Evolutionary conservation across 2,888 invertebrate genomes (phyloP), one percentile per base, ranked within the genome.

Genomic region (Diadegma fenestrale): DNA sequence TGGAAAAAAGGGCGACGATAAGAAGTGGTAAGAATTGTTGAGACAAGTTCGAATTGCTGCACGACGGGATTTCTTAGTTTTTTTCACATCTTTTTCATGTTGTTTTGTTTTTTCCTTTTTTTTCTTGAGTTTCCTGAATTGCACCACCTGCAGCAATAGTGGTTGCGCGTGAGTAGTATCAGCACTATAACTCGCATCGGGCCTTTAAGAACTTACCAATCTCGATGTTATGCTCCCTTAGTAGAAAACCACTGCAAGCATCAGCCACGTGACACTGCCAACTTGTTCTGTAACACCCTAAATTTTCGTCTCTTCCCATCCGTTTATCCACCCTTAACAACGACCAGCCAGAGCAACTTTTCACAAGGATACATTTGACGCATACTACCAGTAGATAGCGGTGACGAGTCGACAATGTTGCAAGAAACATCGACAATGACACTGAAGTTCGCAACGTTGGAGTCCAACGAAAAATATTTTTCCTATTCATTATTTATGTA

Each of bases 301-400:
- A n/a, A 64, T 64, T 80, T 79, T 61, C 48, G 48, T 71, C 61
- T 64, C 54, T n/a, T 19, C 37, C 80, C 64, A 64, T 12, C 79
- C 48, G 71, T 63, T 79, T 45, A 71, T 37, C 64, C 26, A 26
- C n/a, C 17, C 17, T 61, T 45, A 69, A 17, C 45, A 30, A 22
- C 5, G 26, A 7, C 37, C 26, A 76, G 61, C 48, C 17, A 78
- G 84, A 87, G 81, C 86, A 91, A 90, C 90, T 91, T 91, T 88
- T 88, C 84, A 86, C 90, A 91, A 89, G 90, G 90, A 91, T 91
- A 91, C 90, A 90, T 91, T 92, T 90, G 19, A 19, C 63, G 30
- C 45, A 63, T n/a, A 63, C 63, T n/a, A 33, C 45, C 7, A 43
- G 26, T 43, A 26, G 68, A 51, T 33, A 12, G 71, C 19, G 19